Conservation (phyloP, 2,113 vertebrate genomes). For the Sinocyclocheilus maitianheensis region DNA sequence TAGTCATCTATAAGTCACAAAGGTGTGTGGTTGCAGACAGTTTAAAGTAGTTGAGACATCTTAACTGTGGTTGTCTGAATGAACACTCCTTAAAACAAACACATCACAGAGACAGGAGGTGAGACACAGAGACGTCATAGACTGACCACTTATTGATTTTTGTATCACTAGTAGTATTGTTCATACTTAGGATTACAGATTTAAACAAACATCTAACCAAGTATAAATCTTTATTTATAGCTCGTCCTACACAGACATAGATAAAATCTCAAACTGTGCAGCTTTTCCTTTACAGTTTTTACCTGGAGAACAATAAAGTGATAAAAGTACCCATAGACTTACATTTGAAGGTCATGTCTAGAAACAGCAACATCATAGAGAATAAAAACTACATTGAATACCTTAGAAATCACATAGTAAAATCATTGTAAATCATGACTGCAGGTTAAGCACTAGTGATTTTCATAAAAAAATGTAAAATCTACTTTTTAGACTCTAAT, state of each 20-base stretch:
- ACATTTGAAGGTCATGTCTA: background rate
- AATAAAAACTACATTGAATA: background rate
- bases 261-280: too few species aligned
- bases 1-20: constrained; percentile 15
- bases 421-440: too few species aligned
- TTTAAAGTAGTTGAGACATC: background rate
- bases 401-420: background rate
- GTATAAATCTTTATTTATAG: background rate
- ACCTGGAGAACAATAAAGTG: background rate
- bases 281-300: background rate
- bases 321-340: background rate
- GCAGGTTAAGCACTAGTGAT: too few species aligned
- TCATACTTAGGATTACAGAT: background rate
- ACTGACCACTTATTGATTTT: background rate
- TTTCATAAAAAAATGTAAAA: background rate
- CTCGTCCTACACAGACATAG: background rate
- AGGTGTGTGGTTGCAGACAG: constrained; percentile 16
- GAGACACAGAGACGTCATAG: constrained; percentile 22
- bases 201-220: too few species aligned
- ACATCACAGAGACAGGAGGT: constrained; percentile 59
- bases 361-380: background rate
- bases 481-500: background rate
- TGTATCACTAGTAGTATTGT: background rate
- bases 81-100: constrained; percentile 51
- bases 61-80: background rate